A percentile compares a stretch with the other conserved stretches of the same genome.
These are phyloP conservation scores for Thaleichthys pacificus DNA, from an alignment of 2,797 vertebrate genomes.

Conservation along the genomic window DNA sequence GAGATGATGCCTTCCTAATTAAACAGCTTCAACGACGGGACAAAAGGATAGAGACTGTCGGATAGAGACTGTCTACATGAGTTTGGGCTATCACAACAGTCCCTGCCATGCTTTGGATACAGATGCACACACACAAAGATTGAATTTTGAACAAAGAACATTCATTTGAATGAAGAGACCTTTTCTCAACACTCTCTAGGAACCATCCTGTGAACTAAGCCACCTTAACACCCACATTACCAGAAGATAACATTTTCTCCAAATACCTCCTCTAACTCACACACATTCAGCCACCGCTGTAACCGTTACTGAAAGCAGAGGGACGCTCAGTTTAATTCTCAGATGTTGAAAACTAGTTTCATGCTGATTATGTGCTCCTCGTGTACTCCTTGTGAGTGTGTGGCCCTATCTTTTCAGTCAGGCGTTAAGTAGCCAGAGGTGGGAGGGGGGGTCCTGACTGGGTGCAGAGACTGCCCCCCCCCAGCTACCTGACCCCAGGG, in stretches of 20 bases:
- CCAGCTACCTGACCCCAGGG: background rate
- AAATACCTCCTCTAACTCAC: too few species aligned
- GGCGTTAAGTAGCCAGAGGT: background rate
- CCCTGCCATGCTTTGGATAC: background rate
- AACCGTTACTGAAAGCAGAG: background rate
- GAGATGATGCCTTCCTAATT: background rate
- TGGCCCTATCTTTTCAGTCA: background rate
- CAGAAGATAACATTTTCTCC: background rate
- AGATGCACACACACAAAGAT: background rate
- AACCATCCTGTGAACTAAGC: background rate
- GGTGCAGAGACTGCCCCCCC: background rate
- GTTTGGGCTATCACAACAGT: background rate
- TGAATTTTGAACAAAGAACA: too few species aligned
- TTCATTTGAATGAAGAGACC: background rate
- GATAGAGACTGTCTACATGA: background rate
- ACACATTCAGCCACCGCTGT: too few species aligned
- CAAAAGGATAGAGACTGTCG: too few species aligned
- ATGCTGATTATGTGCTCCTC: background rate
- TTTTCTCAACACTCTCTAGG: background rate
- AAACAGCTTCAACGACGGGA: background rate
- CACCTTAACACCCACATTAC: background rate
- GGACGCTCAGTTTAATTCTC: background rate
- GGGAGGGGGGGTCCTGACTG: too few species aligned
- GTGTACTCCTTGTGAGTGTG: background rate
- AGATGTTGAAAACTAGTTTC: conserved; percentile 7